phyloP scores from a whole-genome alignment of 2,797 vertebrate genomes.

The Sternarchorhynchus goeldii region DNA sequence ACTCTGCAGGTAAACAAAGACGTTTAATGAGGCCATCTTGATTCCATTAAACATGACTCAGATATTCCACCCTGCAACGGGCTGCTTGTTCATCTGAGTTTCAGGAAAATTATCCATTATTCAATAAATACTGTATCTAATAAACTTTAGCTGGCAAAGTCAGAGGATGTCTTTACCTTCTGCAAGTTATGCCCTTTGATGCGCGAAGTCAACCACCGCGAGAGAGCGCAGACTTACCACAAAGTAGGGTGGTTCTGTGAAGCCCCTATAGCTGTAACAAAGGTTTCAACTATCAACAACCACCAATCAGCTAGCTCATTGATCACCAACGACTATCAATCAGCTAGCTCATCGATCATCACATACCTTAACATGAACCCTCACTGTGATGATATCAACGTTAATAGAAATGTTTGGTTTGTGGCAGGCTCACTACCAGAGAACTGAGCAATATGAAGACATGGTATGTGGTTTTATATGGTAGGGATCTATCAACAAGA shows the following conservation, averaged over 20 bases:
- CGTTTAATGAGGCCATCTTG: slow-evolving; percentile 18
- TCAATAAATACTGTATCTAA: slow-evolving; percentile 38
- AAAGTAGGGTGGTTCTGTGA: slow-evolving; percentile 64
- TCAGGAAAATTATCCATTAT: slow-evolving; percentile 47
- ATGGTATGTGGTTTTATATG: background rate
- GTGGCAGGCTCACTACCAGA: background rate
- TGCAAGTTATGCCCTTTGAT: slow-evolving; percentile 43
- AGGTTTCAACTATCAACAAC: slow-evolving; percentile 57
- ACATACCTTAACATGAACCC: background rate
- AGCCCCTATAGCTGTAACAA: slow-evolving; percentile 57
- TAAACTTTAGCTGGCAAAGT: slow-evolving; percentile 42
- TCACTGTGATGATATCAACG: background rate
- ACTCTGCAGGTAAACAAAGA: slow-evolving; percentile 39
- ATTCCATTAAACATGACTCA: slow-evolving; percentile 45
- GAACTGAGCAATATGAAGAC: background rate
- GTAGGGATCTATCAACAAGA: too few species aligned
- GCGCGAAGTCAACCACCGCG: slow-evolving; percentile 37
- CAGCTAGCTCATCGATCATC: background rate
- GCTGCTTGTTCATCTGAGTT: slow-evolving; percentile 32
- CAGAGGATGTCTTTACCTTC: slow-evolving; percentile 42
- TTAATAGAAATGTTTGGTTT: background rate
- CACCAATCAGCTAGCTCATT: slow-evolving; percentile 5
- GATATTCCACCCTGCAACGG: slow-evolving; percentile 33
- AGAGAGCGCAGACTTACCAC: slow-evolving; percentile 46
- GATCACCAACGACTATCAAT: slow-evolving; percentile 27